A percentile compares a stretch with the other conserved stretches of the same genome.
Evolutionary conservation across 2,113 vertebrate species (phyloP).

Genomic region (Girardinichthys multiradiatus): DNA sequence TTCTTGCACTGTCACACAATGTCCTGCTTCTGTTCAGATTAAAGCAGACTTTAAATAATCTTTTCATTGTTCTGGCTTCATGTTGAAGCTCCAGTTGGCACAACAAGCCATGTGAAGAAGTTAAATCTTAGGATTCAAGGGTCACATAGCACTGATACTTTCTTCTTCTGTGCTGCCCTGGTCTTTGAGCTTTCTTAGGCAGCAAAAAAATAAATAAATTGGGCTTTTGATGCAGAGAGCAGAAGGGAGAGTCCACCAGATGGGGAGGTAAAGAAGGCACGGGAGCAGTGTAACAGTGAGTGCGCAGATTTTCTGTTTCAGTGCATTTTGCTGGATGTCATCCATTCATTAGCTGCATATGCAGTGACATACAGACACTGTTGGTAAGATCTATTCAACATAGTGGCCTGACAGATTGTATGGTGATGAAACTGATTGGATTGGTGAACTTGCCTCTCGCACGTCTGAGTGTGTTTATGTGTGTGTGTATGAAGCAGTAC

Average conservation of each 20-base stretch:
- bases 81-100: constrained; percentile 47
- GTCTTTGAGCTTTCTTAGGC: constrained; percentile 13
- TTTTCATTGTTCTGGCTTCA: constrained; percentile 56
- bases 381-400: constrained; percentile 75
- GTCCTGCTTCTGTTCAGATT: constrained; percentile 56
- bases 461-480: constrained; percentile 37
- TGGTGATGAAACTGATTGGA: constrained; percentile 70
- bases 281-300: constrained; percentile 38
- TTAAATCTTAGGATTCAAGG: constrained; percentile 16
- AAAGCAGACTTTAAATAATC: constrained; percentile 43
- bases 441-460: constrained; percentile 65
- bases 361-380: constrained; percentile 70
- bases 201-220: neutral
- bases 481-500: constrained; percentile 32
- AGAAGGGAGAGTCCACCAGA: constrained; percentile 17
- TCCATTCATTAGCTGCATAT: constrained; percentile 72
- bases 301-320: constrained; percentile 53
- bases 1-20: constrained; percentile 38
- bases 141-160: constrained; percentile 14
- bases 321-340: constrained; percentile 69
- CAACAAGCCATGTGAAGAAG: constrained; percentile 27
- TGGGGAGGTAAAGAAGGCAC: constrained; percentile 14
- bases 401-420: constrained; percentile 71
- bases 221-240: constrained; percentile 2
- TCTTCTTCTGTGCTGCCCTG: constrained; percentile 24